These are phyloP conservation scores for Calypte anna DNA, from an alignment of 2,113 vertebrate genomes.

Conservation along the genomic window DNA sequence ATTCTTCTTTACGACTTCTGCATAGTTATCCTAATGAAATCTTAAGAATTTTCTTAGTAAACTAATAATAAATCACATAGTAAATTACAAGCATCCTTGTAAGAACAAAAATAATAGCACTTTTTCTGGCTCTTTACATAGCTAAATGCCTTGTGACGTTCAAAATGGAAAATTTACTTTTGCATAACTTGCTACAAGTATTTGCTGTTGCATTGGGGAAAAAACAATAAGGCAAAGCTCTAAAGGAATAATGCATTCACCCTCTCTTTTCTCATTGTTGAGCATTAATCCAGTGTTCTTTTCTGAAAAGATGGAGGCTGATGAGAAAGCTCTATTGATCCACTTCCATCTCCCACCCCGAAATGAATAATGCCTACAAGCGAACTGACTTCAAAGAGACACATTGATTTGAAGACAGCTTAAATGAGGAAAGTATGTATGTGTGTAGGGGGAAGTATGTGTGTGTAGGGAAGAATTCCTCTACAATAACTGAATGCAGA, in stretches of 20 bases:
- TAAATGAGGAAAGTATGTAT: not conserved
- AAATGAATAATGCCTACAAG: conserved; percentile 39
- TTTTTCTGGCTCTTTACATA: not conserved
- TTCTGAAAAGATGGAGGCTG: conserved; percentile 26
- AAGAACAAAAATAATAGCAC: not conserved
- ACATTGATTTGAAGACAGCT: conserved; percentile 39
- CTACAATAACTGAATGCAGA: not conserved
- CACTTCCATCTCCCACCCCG: not conserved
- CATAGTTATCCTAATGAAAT: not conserved
- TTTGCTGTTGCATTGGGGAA: not conserved
- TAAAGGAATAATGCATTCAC: conserved; percentile 1
- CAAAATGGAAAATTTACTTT: not conserved
- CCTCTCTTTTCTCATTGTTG: not conserved
- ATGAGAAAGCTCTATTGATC: conserved; percentile 48
- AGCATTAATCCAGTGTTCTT: conserved; percentile 2
- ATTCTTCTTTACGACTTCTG: not conserved
- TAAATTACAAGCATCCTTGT: not conserved
- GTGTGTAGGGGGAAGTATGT: not conserved
- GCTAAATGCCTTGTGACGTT: not conserved
- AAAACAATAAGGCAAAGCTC: not conserved
- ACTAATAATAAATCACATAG: not conserved
- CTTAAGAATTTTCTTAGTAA: not conserved
- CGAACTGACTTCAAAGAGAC: conserved; percentile 53
- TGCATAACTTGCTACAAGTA: not conserved
- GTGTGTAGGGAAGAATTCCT: not conserved